phyloP scores from a whole-genome alignment of 2,797 vertebrate species.

The Jordanella pulchra region DNA sequence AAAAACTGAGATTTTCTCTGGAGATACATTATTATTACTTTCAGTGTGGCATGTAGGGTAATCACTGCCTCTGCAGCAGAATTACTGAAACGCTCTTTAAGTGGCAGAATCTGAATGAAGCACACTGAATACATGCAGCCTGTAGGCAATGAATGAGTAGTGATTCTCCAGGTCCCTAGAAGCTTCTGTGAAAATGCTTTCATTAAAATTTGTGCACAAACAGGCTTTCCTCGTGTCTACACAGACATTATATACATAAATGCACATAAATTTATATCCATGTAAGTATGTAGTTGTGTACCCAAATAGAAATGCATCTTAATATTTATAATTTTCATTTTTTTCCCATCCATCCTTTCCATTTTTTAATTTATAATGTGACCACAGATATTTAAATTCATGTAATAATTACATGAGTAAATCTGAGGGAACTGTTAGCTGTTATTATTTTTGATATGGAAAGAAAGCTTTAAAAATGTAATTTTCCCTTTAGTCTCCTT shows the following conservation, averaged over 20 bases:
- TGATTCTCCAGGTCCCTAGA: background rate
- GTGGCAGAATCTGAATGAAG: slow-evolving; percentile 17
- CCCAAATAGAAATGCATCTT: background rate
- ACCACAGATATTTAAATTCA: background rate
- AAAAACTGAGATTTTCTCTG: slow-evolving; percentile 29
- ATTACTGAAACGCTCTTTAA: slow-evolving; percentile 11
- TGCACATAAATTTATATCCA: background rate
- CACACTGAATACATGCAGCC: slow-evolving; percentile 6
- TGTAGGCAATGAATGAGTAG: background rate
- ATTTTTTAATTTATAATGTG: too few relatives aligned
- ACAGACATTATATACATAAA: background rate
- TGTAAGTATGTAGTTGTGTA: background rate
- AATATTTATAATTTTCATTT: too few relatives aligned
- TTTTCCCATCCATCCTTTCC: too few relatives aligned
- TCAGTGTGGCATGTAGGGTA: slow-evolving; percentile 2
- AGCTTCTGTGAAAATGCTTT: background rate
- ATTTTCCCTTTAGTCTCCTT: background rate
- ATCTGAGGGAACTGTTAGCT: background rate
- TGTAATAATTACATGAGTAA: background rate
- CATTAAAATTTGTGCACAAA: background rate
- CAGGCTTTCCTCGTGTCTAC: background rate
- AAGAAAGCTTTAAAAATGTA: background rate
- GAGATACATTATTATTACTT: slow-evolving; percentile 41
- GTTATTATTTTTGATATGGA: background rate
- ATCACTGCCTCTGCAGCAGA: slow-evolving; percentile 33